Evolutionary conservation across 1,140 invertebrate species (phyloP).

Genomic region (Apocrypta bakeri): DNA sequence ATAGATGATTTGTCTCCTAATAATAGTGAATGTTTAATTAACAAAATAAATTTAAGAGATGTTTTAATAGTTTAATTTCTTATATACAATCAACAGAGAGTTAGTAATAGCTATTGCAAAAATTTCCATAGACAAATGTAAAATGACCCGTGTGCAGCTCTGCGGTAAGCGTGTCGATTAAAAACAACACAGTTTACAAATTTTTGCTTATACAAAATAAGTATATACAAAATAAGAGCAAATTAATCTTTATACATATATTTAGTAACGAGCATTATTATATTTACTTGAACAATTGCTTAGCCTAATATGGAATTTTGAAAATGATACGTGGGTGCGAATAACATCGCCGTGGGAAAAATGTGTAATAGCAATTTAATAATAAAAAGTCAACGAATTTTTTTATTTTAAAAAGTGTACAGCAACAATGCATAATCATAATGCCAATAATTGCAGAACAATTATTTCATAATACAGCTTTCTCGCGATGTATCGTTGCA

Average conservation of each 20-base stretch:
- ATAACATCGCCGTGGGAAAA: neutral
- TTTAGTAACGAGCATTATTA: neutral
- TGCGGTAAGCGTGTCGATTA: constrained; percentile 8
- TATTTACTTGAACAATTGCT: neutral
- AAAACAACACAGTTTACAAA: neutral
- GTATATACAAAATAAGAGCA: constrained; percentile 7
- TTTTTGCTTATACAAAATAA: neutral
- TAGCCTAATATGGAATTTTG: neutral
- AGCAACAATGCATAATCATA: neutral
- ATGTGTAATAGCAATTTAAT: neutral
- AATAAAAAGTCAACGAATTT: neutral
- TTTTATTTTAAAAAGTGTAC: constrained; percentile 6
- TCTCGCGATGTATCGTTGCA: neutral
- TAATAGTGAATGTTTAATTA: constrained; percentile 14
- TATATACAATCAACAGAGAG: constrained; percentile 26
- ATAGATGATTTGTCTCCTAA: constrained; percentile 39
- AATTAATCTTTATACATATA: neutral
- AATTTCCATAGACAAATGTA: constrained; percentile 5
- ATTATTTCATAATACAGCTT: neutral
- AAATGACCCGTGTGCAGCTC: constrained; percentile 36
- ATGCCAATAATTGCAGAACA: neutral
- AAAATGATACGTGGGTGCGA: neutral
- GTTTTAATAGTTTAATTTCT: neutral
- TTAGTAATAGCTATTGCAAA: constrained; percentile 3
- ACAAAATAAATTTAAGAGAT: constrained; percentile 32